phyloP scores from a whole-genome alignment of 2,888 invertebrate species.

The Argyresthia albistria region DNA sequence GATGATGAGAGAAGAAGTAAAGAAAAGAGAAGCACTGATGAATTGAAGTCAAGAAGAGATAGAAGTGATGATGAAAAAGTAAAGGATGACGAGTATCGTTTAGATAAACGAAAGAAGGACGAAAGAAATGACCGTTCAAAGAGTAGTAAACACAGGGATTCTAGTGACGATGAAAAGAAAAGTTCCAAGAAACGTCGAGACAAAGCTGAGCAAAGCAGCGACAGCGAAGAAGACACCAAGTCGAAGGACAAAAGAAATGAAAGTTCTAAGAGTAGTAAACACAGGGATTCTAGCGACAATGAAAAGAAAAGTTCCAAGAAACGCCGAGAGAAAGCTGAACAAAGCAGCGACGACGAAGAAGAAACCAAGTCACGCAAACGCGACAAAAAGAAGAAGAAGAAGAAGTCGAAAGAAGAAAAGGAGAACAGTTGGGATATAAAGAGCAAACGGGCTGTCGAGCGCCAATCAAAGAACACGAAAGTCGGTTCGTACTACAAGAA shows the following conservation, averaged over 20 bases:
- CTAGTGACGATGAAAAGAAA: slow-evolving; percentile 3
- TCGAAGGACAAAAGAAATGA: slow-evolving; percentile 8
- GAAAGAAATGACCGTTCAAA: background rate
- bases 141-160: slow-evolving; percentile 6
- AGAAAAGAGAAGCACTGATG: slow-evolving; percentile 6
- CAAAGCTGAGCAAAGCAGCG: slow-evolving; percentile 1
- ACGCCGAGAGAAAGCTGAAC: background rate
- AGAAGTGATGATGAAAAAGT: slow-evolving; percentile 10
- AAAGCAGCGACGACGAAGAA: slow-evolving; percentile 9
- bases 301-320: background rate
- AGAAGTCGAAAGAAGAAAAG: slow-evolving; percentile 9
- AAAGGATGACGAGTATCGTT: slow-evolving; percentile 3
- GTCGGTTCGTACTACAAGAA: background rate
- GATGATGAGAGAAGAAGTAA: slow-evolving; percentile 13
- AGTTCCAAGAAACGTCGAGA: background rate
- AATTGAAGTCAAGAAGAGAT: slow-evolving; percentile 4
- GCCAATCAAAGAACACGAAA: slow-evolving; percentile 1
- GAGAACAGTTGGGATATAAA: slow-evolving; percentile 29
- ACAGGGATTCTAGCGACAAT: slow-evolving; percentile 5
- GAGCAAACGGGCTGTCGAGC: slow-evolving; percentile 9
- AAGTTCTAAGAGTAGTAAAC: slow-evolving; percentile 3
- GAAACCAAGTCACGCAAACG: slow-evolving; percentile 10
- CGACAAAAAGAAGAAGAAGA: slow-evolving; percentile 11
- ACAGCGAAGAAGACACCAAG: slow-evolving; percentile 11
- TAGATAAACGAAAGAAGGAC: slow-evolving; percentile 7